Evolutionary conservation across 64 coral and sea anemone species (phyloP), one percentile per base, ranked within the genome.

Genomic region (Exaiptasia diaphana): DNA sequence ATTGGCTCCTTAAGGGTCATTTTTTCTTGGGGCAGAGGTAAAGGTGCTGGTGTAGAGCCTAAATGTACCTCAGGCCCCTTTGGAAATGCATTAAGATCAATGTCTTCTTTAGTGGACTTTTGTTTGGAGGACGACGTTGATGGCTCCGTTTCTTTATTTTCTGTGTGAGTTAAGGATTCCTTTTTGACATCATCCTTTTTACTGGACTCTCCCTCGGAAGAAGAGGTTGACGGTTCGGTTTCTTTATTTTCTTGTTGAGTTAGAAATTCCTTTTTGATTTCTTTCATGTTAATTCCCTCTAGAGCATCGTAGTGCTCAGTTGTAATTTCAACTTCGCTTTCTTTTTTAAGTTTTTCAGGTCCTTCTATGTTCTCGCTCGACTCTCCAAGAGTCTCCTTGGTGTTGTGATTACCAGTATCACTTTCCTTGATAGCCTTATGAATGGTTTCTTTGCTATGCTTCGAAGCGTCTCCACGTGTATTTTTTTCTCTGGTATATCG

Each of bases 11-110:
- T 90, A 67, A 40, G 68, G 15, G 85, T 94, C 65, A 94, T 53
- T 40, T 89, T 85, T 56, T 94, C 79, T 42, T 83, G 54, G 46
- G 85, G 80, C 18, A 94, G 79, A 4, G 91, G 91, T 82, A 94
- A 53, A 26, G 91, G 91, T 34, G 91, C 74, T 38, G 91, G 74
- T 0, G 64, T 94, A 17, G 68, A 56, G 29, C 68, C 48, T 35
- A 45, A 50, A 63, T 68, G 23, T 40, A 74, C 64, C 38, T 41
- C 70, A 11, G 75, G 67, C 35, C 85, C 69, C 65, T 83, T 68
- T 3, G 86, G 78, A 35, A 37, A 42, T 7, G 59, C 42, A 48
- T 62, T 43, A 11, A 24, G 28, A 15, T 49, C 42, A 15, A 75
- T 54, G 7, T 57, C 10, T 35, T 41, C 48, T 36, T 38, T 12